Evolutionary conservation across 2,888 invertebrate species (phyloP), one percentile per base, ranked within the genome.

Genomic region (Andrena chrysosceles): DNA sequence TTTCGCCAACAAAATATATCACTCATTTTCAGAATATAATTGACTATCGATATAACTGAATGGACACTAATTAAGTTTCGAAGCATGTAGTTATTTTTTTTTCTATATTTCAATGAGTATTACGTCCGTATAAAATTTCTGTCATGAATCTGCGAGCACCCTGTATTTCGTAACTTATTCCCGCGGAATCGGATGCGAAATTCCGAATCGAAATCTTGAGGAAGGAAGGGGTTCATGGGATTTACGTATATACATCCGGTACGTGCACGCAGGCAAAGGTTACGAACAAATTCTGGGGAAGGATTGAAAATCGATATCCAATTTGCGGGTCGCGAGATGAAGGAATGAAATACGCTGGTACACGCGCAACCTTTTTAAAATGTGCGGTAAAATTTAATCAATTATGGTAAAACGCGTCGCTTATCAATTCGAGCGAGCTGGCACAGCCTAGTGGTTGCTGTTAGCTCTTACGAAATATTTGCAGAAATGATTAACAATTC

Each of bases 291-390:
- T 67, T 48, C 70, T 52, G 13, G 26, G n/a, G 35, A 70, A 42
- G 64, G 67, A 82, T 82, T 70, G 70, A 82, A 70, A 82, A 81
- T 82, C 82, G 75, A 82, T 82, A 75, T 81, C 71, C 68, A 76
- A 81, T 81, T 83, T 68, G 63, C 63, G 48, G 52, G 26, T 23
- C 23, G 2, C 49, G 49, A 31, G 70, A 49, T 48, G 68, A 59
- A 23, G 56, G 33, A 10, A 13, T 31, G 7, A 59, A n/a, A 63
- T 81, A 42, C 68, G 70, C 23, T 6, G 20, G 35, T n/a, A 64
- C 35, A 16, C 42, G n/a, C n/a, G 20, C 48, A 26, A 68, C 7
- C 23, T 26, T 67, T 48, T 80, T 74, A 54, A 71, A 52, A 29
- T 29, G 29, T 31, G 48, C 49, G 29, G n/a, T 56, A 31, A 48